Percentiles rank a stretch among this genome's conserved stretches.
phyloP scores from a whole-genome alignment of 2,113 vertebrate genomes.

The Steatornis caripensis region DNA sequence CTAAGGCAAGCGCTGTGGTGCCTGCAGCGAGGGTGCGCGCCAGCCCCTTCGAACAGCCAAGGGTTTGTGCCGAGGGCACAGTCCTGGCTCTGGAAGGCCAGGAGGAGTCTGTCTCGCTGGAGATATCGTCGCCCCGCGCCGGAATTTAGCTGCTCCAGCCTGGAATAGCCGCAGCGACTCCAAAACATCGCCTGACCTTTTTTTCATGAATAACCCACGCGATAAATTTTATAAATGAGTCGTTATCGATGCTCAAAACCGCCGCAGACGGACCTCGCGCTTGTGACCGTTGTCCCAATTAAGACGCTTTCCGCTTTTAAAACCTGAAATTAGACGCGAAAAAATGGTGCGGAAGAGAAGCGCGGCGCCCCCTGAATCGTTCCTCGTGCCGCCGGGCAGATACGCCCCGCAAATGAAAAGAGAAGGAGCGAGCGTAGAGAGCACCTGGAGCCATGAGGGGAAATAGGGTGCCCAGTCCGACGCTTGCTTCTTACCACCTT shows the following conservation, averaged over 20 bases:
- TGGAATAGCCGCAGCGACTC: background rate
- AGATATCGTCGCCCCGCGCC: background rate
- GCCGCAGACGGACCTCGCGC: background rate
- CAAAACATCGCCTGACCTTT: background rate
- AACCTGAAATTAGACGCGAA: background rate
- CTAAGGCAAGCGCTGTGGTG: accelerated
- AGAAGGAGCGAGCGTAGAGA: background rate
- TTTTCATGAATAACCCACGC: background rate
- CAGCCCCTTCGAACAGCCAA: background rate
- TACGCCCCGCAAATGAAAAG: background rate
- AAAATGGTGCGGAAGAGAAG: background rate
- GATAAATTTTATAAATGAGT: background rate
- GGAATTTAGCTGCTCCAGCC: background rate
- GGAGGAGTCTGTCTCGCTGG: background rate
- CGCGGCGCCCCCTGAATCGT: too few relatives aligned
- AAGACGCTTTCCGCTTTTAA: background rate
- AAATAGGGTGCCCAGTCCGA: accelerated
- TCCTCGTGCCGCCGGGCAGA: accelerated
- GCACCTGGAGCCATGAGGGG: background rate
- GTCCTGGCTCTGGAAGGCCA: background rate
- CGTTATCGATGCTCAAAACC: background rate
- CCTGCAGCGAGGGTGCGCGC: background rate
- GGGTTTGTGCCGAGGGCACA: background rate
- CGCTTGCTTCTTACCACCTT: accelerated
- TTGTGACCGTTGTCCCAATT: background rate